These are phyloP conservation scores for Euplexia lucipara DNA, from an alignment of 2,888 invertebrate genomes.

Conservation along the genomic window DNA sequence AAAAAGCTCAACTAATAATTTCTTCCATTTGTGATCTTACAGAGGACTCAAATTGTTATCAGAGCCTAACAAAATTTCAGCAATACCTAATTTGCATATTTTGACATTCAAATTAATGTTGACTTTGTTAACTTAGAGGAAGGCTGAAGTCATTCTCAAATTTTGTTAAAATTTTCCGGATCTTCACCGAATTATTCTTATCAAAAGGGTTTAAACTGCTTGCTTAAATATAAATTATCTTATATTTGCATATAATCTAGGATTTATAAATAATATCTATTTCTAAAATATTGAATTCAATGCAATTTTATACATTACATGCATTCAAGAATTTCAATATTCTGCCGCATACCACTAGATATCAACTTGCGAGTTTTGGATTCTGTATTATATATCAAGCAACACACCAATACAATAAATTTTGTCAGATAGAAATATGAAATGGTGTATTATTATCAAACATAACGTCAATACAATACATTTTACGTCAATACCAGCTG, in stretches of 20 bases:
- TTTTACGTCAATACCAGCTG: conserved; percentile 42
- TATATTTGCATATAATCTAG: neutral
- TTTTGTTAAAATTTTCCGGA: conserved; percentile 9
- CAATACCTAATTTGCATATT: conserved; percentile 21
- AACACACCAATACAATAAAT: conserved; percentile 18
- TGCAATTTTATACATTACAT: neutral
- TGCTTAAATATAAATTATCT: neutral
- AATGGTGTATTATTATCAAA: conserved; percentile 7
- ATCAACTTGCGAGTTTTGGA: neutral
- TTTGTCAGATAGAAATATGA: conserved; percentile 5
- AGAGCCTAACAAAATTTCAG: conserved; percentile 8
- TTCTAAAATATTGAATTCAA: conserved; percentile 1
- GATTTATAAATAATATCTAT: neutral
- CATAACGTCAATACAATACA: conserved; percentile 18
- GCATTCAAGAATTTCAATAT: conserved; percentile 16
- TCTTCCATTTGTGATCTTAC: conserved; percentile 3
- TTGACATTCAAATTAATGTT: conserved; percentile 39
- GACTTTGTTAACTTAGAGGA: conserved; percentile 2
- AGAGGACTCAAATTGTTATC: conserved; percentile 5
- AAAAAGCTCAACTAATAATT: neutral
- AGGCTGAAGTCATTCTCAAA: conserved; percentile 8
- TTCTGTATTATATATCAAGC: conserved; percentile 12
- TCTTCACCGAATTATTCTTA: neutral
- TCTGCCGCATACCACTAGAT: conserved; percentile 1
- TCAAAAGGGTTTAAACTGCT: neutral